phyloP scores from a whole-genome alignment of 2,888 invertebrate genomes.

The Torymus aiolomorphi region DNA sequence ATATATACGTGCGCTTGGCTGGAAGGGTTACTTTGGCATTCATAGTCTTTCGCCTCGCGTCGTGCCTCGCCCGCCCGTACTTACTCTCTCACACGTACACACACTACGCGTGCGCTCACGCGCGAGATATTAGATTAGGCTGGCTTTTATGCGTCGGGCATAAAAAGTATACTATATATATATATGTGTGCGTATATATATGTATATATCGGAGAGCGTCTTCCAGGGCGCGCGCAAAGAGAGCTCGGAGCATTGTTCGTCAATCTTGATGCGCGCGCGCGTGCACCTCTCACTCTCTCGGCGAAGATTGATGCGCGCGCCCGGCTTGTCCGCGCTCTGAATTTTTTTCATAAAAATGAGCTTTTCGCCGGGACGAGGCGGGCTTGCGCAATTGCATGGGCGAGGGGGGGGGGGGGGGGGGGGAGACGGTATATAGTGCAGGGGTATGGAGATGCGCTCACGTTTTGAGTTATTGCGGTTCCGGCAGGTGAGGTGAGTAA shows the following conservation, averaged over 20 bases:
- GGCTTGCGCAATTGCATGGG: slow-evolving; percentile 3
- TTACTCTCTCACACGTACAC: no score
- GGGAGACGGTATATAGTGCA: neutral
- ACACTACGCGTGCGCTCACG: neutral
- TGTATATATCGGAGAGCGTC: neutral
- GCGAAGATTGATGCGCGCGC: slow-evolving; percentile 3
- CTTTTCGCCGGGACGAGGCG: slow-evolving; percentile 4
- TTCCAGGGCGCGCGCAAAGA: neutral
- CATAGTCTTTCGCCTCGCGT: slow-evolving; percentile 3
- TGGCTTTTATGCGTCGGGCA: slow-evolving; percentile 25
- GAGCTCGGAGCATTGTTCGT: slow-evolving; percentile 45
- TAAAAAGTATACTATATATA: slow-evolving; percentile 10
- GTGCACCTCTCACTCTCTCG: neutral
- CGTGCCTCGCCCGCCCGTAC: neutral
- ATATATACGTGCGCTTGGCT: no score
- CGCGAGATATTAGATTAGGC: slow-evolving; percentile 34
- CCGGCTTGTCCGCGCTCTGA: slow-evolving; percentile 2
- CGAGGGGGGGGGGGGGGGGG: no score
- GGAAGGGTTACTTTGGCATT: neutral
- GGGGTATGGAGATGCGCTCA: slow-evolving; percentile 27
- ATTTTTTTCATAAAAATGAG: slow-evolving; percentile 30
- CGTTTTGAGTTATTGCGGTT: slow-evolving; percentile 17
- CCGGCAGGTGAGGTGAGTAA: slow-evolving; percentile 26
- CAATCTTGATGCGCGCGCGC: slow-evolving; percentile 36
- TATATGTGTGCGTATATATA: no score